Conservation (phyloP, 2,888 invertebrate genomes). For the Steromphala cineraria region DNA sequence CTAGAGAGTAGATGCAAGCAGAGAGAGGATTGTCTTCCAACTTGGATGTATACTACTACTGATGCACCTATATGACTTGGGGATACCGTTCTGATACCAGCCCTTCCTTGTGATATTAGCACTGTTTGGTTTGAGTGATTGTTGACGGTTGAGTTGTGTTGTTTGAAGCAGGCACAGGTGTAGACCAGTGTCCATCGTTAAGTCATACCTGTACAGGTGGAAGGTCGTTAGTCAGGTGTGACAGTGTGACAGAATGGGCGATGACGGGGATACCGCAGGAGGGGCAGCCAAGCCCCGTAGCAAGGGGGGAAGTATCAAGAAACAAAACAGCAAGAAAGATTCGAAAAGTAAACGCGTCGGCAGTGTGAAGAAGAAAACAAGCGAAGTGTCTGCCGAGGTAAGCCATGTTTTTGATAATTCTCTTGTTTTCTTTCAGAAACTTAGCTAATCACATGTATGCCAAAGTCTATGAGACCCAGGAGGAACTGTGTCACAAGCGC, state of each 20-base stretch:
- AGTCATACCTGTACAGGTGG: too few species aligned
- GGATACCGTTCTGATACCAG: too few species aligned
- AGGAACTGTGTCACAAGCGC: conserved; percentile 94
- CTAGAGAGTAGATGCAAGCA: too few species aligned
- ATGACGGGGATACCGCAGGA: conserved; percentile 19
- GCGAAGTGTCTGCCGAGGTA: background rate
- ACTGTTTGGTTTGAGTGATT: too few species aligned
- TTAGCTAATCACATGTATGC: conserved; percentile 82
- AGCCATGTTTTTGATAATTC: background rate
- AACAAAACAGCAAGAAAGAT: conserved; percentile 16
- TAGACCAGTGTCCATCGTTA: too few species aligned
- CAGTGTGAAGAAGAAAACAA: conserved; percentile 9
- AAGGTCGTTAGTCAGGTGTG: background rate
- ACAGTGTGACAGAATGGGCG: conserved; percentile 3
- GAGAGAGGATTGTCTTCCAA: too few species aligned
- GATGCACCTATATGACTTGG: too few species aligned
- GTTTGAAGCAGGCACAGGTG: too few species aligned
- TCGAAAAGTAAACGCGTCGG: conserved; percentile 2
- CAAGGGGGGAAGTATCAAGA: conserved; percentile 37
- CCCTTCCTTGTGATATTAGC: too few species aligned
- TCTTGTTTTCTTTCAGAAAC: conserved; percentile 63
- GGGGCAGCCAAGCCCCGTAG: conserved; percentile 17
- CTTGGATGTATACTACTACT: too few species aligned
- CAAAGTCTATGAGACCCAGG: conserved; percentile 96
- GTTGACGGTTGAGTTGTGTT: too few species aligned